Evolutionary conservation across 2,797 vertebrate species (phyloP), one percentile per base, ranked within the genome.

Genomic region (Chlorospingus semifuscus): DNA sequence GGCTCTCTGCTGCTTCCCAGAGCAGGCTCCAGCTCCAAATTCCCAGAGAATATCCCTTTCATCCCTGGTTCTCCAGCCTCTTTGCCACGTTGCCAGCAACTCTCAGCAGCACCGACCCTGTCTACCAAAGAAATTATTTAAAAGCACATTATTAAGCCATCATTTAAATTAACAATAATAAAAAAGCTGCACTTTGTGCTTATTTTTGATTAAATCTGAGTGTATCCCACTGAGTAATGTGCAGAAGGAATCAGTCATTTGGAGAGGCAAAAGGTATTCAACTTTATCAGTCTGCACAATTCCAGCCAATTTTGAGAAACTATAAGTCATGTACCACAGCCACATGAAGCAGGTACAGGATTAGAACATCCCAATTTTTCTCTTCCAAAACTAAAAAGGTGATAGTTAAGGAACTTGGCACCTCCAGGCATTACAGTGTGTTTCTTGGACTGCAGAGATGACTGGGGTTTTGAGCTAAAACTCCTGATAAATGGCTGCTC

Each of bases 401-500:
- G 56, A 64, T 21, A 12, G 44, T 83, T 88, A 82, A 93, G 41
- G 53, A 84, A 71, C 64, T 49, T 94, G 87, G 76, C 79, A 90
- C 57, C 69, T 82, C 75, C 53, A 60, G 69, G 63, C 46, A 69
- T 50, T 79, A 4, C 83, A 49, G 2, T 60, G 70, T 92, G 42
- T 91, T 77, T 87, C 60, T 93, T 88, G 44, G 79, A 78, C 44
- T 64, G 77, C 66, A 88, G 47, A 71, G 53, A 34, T 32, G 71
- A 61, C 74, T 82, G 87, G 52, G 44, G 39, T 90, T 94, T 96
- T 83, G 41, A 88, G 17, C 88, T 93, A 68, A 81, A 74, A 9
- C 50, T 39, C 27, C 24, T 93, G 91, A 80, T 90, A 68, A 92
- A 93, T 46, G 60, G 47, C 53, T 74, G 66, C 34, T 89, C 44